Percentiles rank a stretch among this genome's conserved stretches.
Evolutionary conservation across 2,113 vertebrate genomes (phyloP).

Genomic region (Esox niger): DNA sequence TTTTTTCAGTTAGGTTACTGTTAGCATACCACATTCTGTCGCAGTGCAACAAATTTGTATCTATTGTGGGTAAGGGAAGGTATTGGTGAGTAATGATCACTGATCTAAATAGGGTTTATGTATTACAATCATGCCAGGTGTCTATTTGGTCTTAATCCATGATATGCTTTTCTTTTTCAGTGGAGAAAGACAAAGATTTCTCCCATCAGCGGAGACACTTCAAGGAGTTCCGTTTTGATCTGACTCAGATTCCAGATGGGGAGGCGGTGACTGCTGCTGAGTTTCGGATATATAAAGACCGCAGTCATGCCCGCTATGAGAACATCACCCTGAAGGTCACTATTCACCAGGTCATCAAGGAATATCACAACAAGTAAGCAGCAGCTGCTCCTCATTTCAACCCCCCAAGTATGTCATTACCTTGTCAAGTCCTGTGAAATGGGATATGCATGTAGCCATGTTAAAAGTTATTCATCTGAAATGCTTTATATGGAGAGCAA

Average conservation of each 20-base stretch:
- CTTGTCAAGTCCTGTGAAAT: not conserved
- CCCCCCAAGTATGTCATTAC: not conserved
- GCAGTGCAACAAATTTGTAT: slow-evolving; percentile 16
- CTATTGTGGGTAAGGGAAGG: not conserved
- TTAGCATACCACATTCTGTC: slow-evolving; percentile 34
- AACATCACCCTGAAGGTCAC: slow-evolving; percentile 93
- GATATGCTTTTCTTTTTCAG: slow-evolving; percentile 67
- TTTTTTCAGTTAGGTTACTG: slow-evolving; percentile 47
- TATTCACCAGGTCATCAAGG: slow-evolving; percentile 95
- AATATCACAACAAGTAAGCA: slow-evolving; percentile 90
- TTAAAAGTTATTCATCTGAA: not conserved
- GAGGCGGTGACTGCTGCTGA: slow-evolving; percentile 96
- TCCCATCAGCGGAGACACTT: slow-evolving; percentile 95
- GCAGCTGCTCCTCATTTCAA: not conserved
- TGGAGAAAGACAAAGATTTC: slow-evolving; percentile 98
- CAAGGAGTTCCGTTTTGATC: slow-evolving; percentile 97
- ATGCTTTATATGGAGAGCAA: not conserved
- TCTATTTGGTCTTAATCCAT: not conserved
- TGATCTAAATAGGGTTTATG: not conserved
- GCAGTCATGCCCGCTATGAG: slow-evolving; percentile 85
- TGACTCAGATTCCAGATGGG: slow-evolving; percentile 94
- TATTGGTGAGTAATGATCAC: not conserved
- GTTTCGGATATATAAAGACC: slow-evolving; percentile 96
- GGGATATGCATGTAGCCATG: not conserved
- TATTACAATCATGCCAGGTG: not conserved